phyloP scores from a whole-genome alignment of 2,113 vertebrate species.

The Hippocampus abdominalis region DNA sequence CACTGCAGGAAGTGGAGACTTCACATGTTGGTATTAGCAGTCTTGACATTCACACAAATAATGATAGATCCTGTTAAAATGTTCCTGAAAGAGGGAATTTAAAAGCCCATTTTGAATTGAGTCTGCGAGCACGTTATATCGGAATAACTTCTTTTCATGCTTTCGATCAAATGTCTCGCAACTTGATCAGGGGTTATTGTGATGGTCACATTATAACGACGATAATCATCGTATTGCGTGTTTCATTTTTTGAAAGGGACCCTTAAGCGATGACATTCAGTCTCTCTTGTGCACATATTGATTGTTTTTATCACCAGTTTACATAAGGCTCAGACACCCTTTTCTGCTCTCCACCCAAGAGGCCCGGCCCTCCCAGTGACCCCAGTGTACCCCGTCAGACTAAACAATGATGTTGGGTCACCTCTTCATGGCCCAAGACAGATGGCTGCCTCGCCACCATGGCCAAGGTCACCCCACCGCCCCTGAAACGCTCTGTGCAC shows the following conservation, averaged over 20 bases:
- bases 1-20: background rate
- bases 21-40: slow-evolving; percentile 6
- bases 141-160: slow-evolving; percentile 37
- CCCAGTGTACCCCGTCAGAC: slow-evolving; percentile 56
- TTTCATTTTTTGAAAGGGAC: slow-evolving; percentile 26
- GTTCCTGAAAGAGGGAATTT: slow-evolving; percentile 24
- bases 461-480: slow-evolving; percentile 70
- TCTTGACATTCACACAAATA: slow-evolving; percentile 1
- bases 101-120: slow-evolving; percentile 32
- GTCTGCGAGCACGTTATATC: slow-evolving; percentile 41
- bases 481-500: slow-evolving; percentile 29
- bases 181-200: slow-evolving; percentile 45
- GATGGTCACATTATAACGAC: slow-evolving; percentile 49
- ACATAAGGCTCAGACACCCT: slow-evolving; percentile 32
- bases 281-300: slow-evolving; percentile 21
- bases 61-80: slow-evolving; percentile 14
- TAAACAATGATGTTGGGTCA: slow-evolving; percentile 71
- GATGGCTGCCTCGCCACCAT: slow-evolving; percentile 69
- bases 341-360: slow-evolving; percentile 41
- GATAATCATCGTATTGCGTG: slow-evolving; percentile 45
- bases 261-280: slow-evolving; percentile 17
- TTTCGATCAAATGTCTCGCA: slow-evolving; percentile 50
- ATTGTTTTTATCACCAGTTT: slow-evolving; percentile 31
- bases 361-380: slow-evolving; percentile 51
- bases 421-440: slow-evolving; percentile 62